Conservation (phyloP, 2,113 vertebrate species). For the Ochotona curzoniae region DNA sequence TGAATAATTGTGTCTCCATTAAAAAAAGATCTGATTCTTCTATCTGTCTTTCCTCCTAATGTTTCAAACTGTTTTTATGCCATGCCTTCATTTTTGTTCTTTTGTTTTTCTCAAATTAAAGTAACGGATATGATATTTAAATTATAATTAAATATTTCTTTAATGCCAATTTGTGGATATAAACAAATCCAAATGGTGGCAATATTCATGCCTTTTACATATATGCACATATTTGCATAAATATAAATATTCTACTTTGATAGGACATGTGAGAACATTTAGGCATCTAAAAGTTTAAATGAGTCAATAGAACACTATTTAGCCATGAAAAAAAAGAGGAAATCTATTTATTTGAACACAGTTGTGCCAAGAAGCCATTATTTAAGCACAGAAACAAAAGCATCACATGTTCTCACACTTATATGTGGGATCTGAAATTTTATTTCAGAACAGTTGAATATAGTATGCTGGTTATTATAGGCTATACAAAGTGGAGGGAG, state of each 20-base stretch:
- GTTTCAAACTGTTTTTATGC: constrained; percentile 1
- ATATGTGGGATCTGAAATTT: neutral
- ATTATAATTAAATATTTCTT: constrained; percentile 12
- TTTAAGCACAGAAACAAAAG: neutral
- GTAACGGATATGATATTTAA: constrained; percentile 5
- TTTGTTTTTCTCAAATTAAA: constrained; percentile 48
- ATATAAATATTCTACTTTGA: constrained; percentile 37
- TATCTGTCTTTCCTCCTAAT: neutral
- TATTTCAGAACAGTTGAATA: neutral
- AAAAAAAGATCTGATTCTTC: neutral
- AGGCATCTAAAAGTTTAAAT: constrained; percentile 4
- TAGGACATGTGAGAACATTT: constrained; percentile 1
- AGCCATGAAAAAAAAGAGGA: neutral
- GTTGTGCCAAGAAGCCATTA: neutral
- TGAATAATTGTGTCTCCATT: too few species aligned
- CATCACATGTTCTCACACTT: neutral
- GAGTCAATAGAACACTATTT: neutral
- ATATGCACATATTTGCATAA: neutral
- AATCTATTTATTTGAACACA: neutral
- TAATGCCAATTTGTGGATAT: neutral
- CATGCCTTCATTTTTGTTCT: neutral
- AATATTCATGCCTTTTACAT: neutral
- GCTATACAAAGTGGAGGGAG: neutral
- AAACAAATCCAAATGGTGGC: neutral
- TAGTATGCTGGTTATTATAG: neutral